phyloP scores from a whole-genome alignment of 2,113 vertebrate genomes.

The Pipa parva region DNA sequence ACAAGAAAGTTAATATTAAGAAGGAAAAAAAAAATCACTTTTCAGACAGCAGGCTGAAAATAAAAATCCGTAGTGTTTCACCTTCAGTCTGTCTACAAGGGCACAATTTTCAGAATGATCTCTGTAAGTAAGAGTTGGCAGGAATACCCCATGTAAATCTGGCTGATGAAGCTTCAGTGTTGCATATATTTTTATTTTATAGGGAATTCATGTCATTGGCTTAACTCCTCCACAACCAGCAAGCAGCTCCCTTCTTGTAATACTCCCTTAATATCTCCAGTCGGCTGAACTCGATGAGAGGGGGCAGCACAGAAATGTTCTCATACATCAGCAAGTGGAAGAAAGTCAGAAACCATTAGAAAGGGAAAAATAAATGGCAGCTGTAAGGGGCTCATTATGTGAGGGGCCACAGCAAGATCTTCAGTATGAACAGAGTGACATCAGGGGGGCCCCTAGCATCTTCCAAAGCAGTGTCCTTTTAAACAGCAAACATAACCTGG shows the following conservation, averaged over 20 bases:
- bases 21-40: not conserved
- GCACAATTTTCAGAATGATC: slow-evolving; percentile 28
- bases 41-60: slow-evolving; percentile 12
- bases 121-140: slow-evolving; percentile 36
- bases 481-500: no score
- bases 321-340: not conserved
- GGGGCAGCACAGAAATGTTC: not conserved
- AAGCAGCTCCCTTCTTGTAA: not conserved
- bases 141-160: slow-evolving; percentile 34
- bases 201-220: slow-evolving; percentile 29
- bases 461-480: no score
- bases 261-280: not conserved
- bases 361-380: no score
- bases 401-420: no score
- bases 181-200: slow-evolving; percentile 41
- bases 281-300: not conserved
- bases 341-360: not conserved
- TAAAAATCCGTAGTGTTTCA: slow-evolving; percentile 19
- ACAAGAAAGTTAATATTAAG: not conserved
- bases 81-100: slow-evolving; percentile 34
- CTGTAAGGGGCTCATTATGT: no score
- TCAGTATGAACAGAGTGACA: no score
- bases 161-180: slow-evolving; percentile 20
- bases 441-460: no score
- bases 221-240: slow-evolving; percentile 13